A percentile compares a stretch with the other conserved stretches of the same genome.
phyloP scores from a whole-genome alignment of 2,888 invertebrate species.

The Allolobophora icterica region DNA sequence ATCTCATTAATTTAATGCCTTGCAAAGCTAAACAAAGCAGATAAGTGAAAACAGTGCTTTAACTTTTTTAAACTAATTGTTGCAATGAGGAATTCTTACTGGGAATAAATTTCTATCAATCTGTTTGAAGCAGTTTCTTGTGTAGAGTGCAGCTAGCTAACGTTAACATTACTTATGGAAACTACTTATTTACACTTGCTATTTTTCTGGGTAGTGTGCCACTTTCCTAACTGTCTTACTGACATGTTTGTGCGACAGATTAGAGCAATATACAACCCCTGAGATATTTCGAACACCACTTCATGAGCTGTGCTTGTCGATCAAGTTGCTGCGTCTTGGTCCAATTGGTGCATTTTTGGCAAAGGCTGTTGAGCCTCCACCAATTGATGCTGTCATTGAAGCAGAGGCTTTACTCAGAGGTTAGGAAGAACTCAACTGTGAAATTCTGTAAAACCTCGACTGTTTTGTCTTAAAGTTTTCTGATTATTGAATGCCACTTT shows the following conservation, averaged over 20 bases:
- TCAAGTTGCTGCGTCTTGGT: conserved; percentile 87
- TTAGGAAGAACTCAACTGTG: conserved; percentile 45
- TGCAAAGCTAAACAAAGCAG: background rate
- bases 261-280: conserved; percentile 84
- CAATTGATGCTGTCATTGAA: conserved; percentile 95
- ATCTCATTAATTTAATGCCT: background rate
- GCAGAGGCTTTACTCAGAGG: conserved; percentile 80
- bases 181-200: background rate
- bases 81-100: background rate
- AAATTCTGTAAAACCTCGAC: background rate
- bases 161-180: background rate
- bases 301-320: conserved; percentile 89
- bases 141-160: background rate
- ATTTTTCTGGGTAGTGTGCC: too few species aligned
- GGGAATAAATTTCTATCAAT: background rate
- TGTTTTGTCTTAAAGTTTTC: background rate
- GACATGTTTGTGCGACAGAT: conserved; percentile 53
- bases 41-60: background rate
- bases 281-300: conserved; percentile 97
- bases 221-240: conserved; percentile 3
- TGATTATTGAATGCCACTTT: background rate
- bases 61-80: background rate
- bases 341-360: conserved; percentile 91
- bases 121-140: background rate
- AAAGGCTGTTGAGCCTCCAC: conserved; percentile 91